These are phyloP conservation scores for Caenorhabditis briggsae DNA, from an alignment of 1,140 invertebrate genomes.

Conservation along the genomic window DNA sequence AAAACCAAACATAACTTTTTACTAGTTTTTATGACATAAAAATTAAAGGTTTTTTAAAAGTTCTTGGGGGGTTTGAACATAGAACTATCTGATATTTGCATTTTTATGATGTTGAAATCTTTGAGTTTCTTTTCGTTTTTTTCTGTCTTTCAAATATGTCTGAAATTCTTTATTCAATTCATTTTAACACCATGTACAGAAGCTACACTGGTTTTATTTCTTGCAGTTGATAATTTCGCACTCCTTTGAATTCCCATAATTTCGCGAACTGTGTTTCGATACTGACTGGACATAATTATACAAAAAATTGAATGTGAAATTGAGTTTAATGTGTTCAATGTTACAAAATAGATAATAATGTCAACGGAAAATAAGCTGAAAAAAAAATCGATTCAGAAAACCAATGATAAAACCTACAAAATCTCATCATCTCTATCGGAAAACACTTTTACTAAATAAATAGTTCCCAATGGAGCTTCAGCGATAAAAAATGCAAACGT, in stretches of 20 bases:
- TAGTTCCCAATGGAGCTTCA: conserved; percentile 7
- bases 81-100: too few species aligned
- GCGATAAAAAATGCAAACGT: conserved; percentile 31
- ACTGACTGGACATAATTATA: not conserved
- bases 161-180: not conserved
- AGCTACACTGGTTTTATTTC: not conserved
- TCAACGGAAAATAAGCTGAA: conserved; percentile 25
- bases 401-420: not conserved
- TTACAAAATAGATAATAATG: conserved; percentile 2
- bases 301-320: conserved; percentile 7
- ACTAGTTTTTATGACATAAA: too few species aligned
- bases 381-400: not conserved
- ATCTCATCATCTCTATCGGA: not conserved
- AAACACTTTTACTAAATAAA: conserved; percentile 10
- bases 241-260: not conserved
- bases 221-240: not conserved
- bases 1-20: too few species aligned
- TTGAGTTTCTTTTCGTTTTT: too few species aligned
- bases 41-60: too few species aligned
- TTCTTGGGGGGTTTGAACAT: too few species aligned
- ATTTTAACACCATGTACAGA: not conserved
- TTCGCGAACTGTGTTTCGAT: not conserved
- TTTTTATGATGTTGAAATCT: too few species aligned
- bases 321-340: not conserved
- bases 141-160: too few species aligned